phyloP scores from a whole-genome alignment of 2,888 invertebrate species.

The Leuctra nigra region DNA sequence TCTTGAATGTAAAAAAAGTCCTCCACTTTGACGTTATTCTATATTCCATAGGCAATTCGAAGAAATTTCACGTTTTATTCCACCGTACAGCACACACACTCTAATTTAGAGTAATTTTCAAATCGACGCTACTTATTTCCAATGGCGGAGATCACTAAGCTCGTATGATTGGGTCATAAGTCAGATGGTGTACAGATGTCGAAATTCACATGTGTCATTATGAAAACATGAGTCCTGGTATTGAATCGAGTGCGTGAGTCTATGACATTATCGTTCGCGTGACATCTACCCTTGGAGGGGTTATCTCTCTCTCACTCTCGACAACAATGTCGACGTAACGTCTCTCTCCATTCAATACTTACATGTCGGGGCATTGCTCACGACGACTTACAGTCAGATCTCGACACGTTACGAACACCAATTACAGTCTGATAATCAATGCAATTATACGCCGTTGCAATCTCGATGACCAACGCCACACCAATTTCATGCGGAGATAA shows the following conservation, averaged over 20 bases:
- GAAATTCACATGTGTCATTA: conserved; percentile 18
- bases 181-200: conserved; percentile 15
- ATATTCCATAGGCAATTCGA: background rate
- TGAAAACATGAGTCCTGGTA: conserved; percentile 13
- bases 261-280: too few species aligned
- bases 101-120: conserved; percentile 5
- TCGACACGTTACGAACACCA: too few species aligned
- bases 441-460: background rate
- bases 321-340: too few species aligned
- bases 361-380: too few species aligned
- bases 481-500: conserved; percentile 12
- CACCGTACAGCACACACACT: conserved; percentile 1
- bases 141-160: conserved; percentile 8
- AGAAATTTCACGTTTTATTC: background rate
- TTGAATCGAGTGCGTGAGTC: background rate
- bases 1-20: background rate
- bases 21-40: background rate
- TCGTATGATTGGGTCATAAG: conserved; percentile 1
- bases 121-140: conserved; percentile 1
- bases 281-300: too few species aligned
- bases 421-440: conserved; percentile 15
- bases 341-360: too few species aligned
- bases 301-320: background rate
- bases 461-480: conserved; percentile 16
- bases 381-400: too few species aligned